Base-by-base conservation (phyloP, 2,113 vertebrate species). In the Oryzias woworae region DNA sequence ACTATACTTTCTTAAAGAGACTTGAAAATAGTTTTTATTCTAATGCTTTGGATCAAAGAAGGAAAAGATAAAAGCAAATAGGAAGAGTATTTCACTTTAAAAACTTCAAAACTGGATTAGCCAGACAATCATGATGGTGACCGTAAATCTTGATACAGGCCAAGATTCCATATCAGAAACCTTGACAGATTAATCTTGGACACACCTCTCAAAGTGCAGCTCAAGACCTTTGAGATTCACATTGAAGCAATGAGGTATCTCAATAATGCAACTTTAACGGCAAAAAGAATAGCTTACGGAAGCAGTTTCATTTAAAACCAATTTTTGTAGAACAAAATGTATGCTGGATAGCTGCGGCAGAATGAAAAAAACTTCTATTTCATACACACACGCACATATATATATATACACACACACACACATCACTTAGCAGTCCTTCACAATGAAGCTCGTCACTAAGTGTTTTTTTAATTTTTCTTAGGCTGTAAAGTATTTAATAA, bases 121-220 rank as follows among this genome's bases (percentile, higher is more conserved):
- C 63, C 53, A 63, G 23, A 62, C 62, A 62, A 53, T 63, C 65
- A 46, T 61, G 57, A 20, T 58, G 1, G 13, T 68, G 4, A 62
- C 14, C 48, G 66, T 50, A 26, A 5, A 45, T 20, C 50, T 55
- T 69, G 75, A 82, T 79, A 64, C 67, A 44, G 28, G 46, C 13
- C 4, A 1, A 26, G 49, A 51, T 64, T 71, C 49, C n/a, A 57
- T 53, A 80, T 83, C 66, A 18, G 20, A 73, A 52, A 52, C 48
- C 0, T n/a, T 80, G 71, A 76, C 60, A 73, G 76, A 82, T 78
- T 85, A 85, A 86, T 85, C 50, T 55, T 22, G 6, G 28, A 60
- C 87, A 71, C 78, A 62, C 74, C 74, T 63, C 53, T 45, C 46
- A 16, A 71, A 77, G 54, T 73, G 62, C 58, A 67, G 57, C 67